A percentile compares a stretch with the other conserved stretches of the same genome.
phyloP scores from a whole-genome alignment of 2,113 vertebrate genomes.

The Campylomormyrus tamandua region DNA sequence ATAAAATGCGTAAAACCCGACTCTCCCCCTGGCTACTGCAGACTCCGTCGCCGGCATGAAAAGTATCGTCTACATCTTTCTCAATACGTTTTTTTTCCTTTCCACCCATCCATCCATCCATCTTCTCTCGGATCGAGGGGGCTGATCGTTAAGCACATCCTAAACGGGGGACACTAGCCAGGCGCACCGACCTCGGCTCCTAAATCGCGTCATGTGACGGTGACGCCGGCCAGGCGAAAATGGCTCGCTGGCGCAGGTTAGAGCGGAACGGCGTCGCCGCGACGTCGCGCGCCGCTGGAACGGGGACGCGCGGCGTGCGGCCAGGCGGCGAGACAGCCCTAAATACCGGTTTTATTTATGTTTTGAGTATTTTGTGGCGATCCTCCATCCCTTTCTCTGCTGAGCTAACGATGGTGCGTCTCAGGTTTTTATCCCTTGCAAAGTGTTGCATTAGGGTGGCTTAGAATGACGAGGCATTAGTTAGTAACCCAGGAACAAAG shows the following conservation, averaged over 20 bases:
- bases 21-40: conserved; percentile 2
- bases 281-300: not conserved
- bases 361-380: not conserved
- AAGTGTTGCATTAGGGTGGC: not conserved
- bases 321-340: not conserved
- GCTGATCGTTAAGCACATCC: conserved; percentile 16
- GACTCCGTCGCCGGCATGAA: conserved; percentile 21
- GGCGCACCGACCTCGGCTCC: conserved; percentile 19
- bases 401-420: not conserved
- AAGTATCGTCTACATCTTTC: conserved; percentile 25
- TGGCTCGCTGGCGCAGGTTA: not conserved
- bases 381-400: not conserved
- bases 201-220: conserved; percentile 37
- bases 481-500: not conserved
- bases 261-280: not conserved
- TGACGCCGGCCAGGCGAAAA: not conserved
- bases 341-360: not conserved
- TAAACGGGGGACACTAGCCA: conserved; percentile 12
- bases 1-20: conserved; percentile 31
- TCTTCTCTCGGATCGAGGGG: not conserved
- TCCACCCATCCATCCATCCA: conserved; percentile 3
- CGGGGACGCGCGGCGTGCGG: not conserved
- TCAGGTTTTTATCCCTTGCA: not conserved
- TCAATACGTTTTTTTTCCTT: conserved; percentile 19
- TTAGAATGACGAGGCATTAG: not conserved